Evolutionary conservation across 2,113 vertebrate species (phyloP).

Genomic region (Labeo rohita): DNA sequence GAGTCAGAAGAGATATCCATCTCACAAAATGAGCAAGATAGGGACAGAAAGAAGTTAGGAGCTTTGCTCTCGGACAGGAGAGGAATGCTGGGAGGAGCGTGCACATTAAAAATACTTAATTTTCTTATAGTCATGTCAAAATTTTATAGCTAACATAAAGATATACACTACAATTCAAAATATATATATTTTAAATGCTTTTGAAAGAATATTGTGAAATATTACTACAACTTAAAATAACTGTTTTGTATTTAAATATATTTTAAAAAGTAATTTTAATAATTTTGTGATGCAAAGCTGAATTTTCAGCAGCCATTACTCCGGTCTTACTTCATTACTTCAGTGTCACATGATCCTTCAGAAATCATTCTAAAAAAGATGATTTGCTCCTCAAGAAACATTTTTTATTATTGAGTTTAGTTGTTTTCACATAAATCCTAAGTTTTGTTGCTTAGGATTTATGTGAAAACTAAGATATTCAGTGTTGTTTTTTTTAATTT

Average conservation of each 20-base stretch:
- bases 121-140: background rate
- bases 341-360: background rate
- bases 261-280: background rate
- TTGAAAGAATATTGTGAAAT: background rate
- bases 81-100: background rate
- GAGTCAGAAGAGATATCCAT: slow-evolving; percentile 37
- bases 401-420: no score
- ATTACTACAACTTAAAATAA: background rate
- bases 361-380: background rate
- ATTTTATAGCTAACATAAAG: background rate
- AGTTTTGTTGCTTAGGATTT: background rate
- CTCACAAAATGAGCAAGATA: slow-evolving; percentile 12
- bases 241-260: background rate
- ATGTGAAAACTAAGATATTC: background rate
- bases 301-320: background rate
- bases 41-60: slow-evolving; percentile 30
- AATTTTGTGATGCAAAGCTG: background rate
- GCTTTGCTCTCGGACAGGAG: slow-evolving; percentile 12
- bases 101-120: background rate
- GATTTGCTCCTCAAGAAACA: background rate
- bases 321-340: no score
- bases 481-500: background rate
- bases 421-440: no score
- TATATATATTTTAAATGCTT: background rate
- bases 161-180: background rate